A percentile compares a stretch with the other conserved stretches of the same genome.
phyloP scores from a whole-genome alignment of 2,797 vertebrate species.

The Poecile montanus region DNA sequence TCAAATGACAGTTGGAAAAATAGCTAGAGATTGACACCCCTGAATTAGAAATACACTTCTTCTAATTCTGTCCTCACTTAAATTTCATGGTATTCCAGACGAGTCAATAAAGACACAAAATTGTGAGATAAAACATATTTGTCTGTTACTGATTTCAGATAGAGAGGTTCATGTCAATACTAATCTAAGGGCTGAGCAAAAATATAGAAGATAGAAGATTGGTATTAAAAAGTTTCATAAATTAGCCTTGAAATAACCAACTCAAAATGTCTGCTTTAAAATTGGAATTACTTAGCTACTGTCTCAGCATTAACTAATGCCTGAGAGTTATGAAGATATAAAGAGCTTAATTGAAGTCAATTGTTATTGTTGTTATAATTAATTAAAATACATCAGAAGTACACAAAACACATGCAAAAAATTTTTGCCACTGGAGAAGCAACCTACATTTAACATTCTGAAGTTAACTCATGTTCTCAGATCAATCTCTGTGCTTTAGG shows the following conservation, averaged over 20 bases:
- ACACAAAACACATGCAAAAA: conserved; percentile 41
- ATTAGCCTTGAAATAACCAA: conserved; percentile 23
- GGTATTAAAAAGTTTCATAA: background rate
- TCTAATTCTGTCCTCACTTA: conserved; percentile 16
- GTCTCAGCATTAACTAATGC: background rate
- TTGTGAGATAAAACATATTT: background rate
- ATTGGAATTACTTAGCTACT: conserved; percentile 23
- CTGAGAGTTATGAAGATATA: background rate
- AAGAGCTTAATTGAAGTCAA: background rate
- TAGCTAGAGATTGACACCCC: background rate
- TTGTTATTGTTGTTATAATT: conserved; percentile 4
- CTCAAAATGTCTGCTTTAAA: conserved; percentile 17
- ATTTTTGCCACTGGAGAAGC: background rate
- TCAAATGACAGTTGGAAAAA: conserved; percentile 47
- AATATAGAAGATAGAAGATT: background rate
- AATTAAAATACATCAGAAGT: conserved; percentile 41
- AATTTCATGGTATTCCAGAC: background rate
- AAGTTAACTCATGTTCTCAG: conserved; percentile 3
- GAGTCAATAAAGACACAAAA: background rate
- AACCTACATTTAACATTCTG: background rate
- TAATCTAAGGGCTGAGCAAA: background rate
- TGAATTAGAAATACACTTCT: conserved; percentile 1
- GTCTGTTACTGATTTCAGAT: background rate
- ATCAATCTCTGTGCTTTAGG: background rate
- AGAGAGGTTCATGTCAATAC: background rate